Evolutionary conservation across 2,113 vertebrate genomes (phyloP).

Genomic region (Periophthalmus modestus): DNA sequence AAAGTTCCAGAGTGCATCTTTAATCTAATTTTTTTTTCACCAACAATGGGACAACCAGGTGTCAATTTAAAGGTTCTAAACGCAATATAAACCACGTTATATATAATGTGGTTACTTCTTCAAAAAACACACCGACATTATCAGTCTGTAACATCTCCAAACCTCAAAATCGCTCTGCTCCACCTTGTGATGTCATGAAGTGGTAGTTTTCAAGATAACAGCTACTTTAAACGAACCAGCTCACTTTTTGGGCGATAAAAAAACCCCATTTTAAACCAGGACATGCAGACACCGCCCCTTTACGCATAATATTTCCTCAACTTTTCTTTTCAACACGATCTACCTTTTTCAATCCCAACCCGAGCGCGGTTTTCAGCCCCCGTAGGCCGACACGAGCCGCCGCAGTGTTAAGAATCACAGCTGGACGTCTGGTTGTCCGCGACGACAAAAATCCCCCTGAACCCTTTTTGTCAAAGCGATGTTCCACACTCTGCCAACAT

Average conservation of each 20-base stretch:
- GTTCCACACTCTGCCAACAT: constrained; percentile 18
- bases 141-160: too few species aligned
- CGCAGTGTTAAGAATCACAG: neutral
- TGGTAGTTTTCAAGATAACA: too few species aligned
- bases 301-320: neutral
- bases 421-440: neutral
- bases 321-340: neutral
- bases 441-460: constrained; percentile 15
- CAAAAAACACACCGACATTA: too few species aligned
- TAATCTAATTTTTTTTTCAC: too few species aligned
- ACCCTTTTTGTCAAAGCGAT: constrained; percentile 34
- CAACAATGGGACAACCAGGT: too few species aligned
- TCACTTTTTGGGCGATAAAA: neutral
- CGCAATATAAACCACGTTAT: too few species aligned
- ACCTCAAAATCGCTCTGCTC: too few species aligned
- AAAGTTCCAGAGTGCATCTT: too few species aligned
- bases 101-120: too few species aligned
- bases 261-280: neutral
- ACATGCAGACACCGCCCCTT: neutral
- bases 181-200: too few species aligned
- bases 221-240: neutral
- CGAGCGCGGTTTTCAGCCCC: neutral
- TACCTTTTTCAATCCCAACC: neutral
- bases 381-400: neutral
- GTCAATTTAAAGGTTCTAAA: too few species aligned